Evolutionary conservation across 1,140 invertebrate species (phyloP), one percentile per base, ranked within the genome.

Genomic region (Magallana angulata): DNA sequence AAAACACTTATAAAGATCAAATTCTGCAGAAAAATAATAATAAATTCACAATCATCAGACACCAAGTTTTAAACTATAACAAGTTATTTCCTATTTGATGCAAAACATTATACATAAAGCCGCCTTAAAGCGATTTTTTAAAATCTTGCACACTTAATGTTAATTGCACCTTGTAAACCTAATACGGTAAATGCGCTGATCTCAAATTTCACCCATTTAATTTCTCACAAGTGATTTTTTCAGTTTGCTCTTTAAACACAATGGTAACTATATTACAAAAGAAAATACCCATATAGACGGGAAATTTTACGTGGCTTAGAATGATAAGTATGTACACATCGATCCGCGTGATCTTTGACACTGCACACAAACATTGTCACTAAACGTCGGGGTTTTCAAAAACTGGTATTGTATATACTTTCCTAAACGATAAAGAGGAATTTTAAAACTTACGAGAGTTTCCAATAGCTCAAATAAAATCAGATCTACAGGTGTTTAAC

Each of bases 401-500:
- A 76, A 36, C 30, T 12, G 68, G 12, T 12, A 76, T 30, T 76
- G n/a, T 76, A 76, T 76, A 76, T 30, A 76, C 68, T 18, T 24
- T 11, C 24, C 14, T 30, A 30, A 6, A 76, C 24, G 36, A 76
- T 76, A 36, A 76, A 76, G 12, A 30, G 68, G 9, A 76, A 30
- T 12, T 76, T 30, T 76, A 76, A 8, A 76, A 76, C 18, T 76
- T 76, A 76, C 36, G 24, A 76, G 7, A 76, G 36, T 76, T 76
- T 76, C 24, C 7, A 30, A 30, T 4, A 76, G 68, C 3, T 30
- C 68, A 76, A 76, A 76, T 30, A 76, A 76, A 76, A 12, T 30
- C 24, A 36, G 68, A 11, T 24, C 36, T 30, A 7, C 11, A 48
- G 68, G 24, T 76, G 68, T 76, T 76, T 76, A 76, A 48, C 24